Conservation (phyloP, 2,113 vertebrate species). For the Pedetes capensis region DNA sequence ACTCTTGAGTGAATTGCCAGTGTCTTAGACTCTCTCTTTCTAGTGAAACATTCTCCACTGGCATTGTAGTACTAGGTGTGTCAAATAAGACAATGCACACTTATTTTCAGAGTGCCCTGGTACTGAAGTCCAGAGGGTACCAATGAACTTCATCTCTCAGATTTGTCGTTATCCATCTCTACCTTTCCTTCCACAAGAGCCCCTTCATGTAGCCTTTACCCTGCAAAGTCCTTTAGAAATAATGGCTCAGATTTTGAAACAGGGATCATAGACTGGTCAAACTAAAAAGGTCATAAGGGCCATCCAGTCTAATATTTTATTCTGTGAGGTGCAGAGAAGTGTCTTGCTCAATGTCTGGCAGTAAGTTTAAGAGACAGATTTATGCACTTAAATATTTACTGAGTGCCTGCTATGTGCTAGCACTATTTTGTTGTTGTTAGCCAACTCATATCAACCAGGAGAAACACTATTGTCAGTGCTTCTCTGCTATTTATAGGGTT, state of each 20-base stretch:
- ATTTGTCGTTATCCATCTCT: neutral
- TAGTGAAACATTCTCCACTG: neutral
- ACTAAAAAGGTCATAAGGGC: neutral
- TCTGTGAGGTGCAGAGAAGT: neutral
- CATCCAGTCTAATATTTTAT: neutral
- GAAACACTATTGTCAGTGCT: no score
- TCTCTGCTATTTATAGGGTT: no score
- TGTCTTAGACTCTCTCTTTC: neutral
- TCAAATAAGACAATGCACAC: neutral
- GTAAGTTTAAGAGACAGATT: neutral
- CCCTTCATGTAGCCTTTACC: neutral
- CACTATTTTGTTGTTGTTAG: no score
- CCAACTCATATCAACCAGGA: no score
- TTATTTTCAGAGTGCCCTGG: neutral
- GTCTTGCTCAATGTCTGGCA: neutral
- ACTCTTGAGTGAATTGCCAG: neutral
- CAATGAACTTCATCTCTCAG: neutral
- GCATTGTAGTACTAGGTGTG: neutral
- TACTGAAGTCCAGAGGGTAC: neutral
- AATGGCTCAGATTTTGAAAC: neutral
- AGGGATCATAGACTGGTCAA: neutral
- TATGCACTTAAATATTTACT: neutral
- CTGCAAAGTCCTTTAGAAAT: slow-evolving; percentile 6
- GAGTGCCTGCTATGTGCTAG: neutral
- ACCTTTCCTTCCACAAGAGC: neutral